Percentiles rank a stretch among this genome's conserved stretches.
Evolutionary conservation across 2,797 vertebrate species (phyloP).

Genomic region (Heteromormyrus szaboi): DNA sequence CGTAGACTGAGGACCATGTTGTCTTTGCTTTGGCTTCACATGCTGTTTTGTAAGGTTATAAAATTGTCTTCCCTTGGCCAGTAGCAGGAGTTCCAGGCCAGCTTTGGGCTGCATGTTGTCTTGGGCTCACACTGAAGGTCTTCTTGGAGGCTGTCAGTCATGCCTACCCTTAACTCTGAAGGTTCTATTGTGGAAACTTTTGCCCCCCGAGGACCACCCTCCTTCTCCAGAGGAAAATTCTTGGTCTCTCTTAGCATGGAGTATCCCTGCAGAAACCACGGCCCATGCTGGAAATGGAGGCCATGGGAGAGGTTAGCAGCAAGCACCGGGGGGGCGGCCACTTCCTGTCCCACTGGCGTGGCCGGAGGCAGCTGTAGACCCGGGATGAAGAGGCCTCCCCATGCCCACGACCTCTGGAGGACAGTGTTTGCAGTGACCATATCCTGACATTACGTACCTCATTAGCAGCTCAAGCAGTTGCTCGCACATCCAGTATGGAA

Average conservation of each 20-base stretch:
- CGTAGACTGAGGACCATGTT: neutral
- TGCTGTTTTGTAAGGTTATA: conserved; percentile 25
- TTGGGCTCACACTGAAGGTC: neutral
- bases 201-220: neutral
- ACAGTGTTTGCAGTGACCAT: neutral
- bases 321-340: conserved; percentile 10
- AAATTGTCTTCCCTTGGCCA: conserved; percentile 29
- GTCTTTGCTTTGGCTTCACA: neutral
- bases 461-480: neutral
- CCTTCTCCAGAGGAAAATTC: neutral
- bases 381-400: neutral
- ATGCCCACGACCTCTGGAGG: neutral
- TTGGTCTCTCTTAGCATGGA: neutral
- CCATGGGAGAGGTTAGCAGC: conserved; percentile 45
- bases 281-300: conserved; percentile 27
- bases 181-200: neutral
- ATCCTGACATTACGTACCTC: neutral
- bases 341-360: conserved; percentile 22
- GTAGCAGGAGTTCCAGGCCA: neutral
- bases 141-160: neutral
- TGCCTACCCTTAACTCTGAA: neutral
- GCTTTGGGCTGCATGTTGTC: neutral
- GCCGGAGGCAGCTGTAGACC: neutral
- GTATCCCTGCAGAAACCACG: conserved; percentile 29
- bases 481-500: neutral